phyloP scores from a whole-genome alignment of 1,140 invertebrate species.

The Lepidostoma basale region DNA sequence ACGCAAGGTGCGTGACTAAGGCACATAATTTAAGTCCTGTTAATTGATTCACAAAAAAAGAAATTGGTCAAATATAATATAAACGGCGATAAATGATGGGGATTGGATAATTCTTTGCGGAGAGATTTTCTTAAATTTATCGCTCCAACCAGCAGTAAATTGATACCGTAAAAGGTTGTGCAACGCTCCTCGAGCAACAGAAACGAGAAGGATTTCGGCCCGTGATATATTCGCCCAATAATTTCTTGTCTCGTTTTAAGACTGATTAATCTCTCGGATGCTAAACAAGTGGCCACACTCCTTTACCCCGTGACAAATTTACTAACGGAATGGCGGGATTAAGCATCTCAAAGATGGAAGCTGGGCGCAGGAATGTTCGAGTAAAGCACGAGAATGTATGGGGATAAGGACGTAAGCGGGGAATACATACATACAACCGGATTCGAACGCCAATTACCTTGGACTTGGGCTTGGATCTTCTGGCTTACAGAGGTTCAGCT shows the following conservation, averaged over 20 bases:
- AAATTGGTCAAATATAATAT: no score
- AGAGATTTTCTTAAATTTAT: constrained; percentile 16
- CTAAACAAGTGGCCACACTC: constrained; percentile 7
- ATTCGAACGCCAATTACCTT: no score
- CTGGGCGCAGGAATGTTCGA: no score
- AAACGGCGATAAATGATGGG: background rate
- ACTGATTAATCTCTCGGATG: background rate
- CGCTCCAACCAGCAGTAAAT: background rate
- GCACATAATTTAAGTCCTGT: constrained; percentile 11
- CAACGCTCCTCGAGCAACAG: background rate
- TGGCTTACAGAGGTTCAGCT: no score
- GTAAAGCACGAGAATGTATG: no score
- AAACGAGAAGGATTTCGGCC: constrained; percentile 5
- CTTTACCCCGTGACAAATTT: constrained; percentile 4
- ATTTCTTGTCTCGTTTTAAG: background rate
- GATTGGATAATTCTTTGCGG: background rate
- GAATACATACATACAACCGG: no score
- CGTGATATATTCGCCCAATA: background rate
- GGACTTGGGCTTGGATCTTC: no score
- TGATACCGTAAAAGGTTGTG: background rate
- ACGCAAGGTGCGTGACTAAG: constrained; percentile 12
- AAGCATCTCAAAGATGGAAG: background rate
- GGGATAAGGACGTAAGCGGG: no score
- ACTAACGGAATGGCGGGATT: constrained; percentile 4
- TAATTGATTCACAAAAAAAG: constrained; percentile 21